Base-by-base conservation (phyloP, 2,888 invertebrate genomes). In the Melanargia galathea region DNA sequence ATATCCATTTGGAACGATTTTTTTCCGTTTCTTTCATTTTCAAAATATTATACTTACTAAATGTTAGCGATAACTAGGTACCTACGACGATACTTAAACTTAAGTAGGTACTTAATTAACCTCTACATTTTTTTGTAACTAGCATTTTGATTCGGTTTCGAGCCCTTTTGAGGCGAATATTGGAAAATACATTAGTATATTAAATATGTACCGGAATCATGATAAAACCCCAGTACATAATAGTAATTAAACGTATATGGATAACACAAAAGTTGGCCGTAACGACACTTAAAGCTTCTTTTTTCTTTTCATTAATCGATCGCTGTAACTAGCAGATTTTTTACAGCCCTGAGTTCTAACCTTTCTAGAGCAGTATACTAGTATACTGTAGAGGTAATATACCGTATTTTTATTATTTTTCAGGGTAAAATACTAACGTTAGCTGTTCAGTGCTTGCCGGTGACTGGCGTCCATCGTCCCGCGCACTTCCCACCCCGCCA, bases 401-500 rank as follows among this genome's bases (percentile, higher is more conserved):
- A 8, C 8, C 18, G 8, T 7, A 8, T 43, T 43, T 43, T 43
- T n/a, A n/a, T 40, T 6, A 35, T 11, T 35, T 18, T 43, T 43
- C 2, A 8, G 1, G 18, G 16, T 18, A 18, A 16, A 58, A 55
- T 77, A 86, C 90, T 83, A 76, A 90, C 90, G 90, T 90, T 87
- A 90, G 84, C 86, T 90, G 87, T 70, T 90, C 90, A 59, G 89
- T 89, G 82, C 88, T 90, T 77, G 88, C 89, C 83, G 90, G 90
- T 76, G 90, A 87, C 65, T 84, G 86, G 73, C 89, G 81, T 78
- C 89, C 90, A 75, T 85, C 84, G 75, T 83, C 84, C 82, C 84
- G 80, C 77, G 75, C 84, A 74, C 79, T 74, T 65, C 75, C 74
- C 69, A 75, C 79, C 73, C 76, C 81, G 76, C 86, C 90, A 90